These are phyloP conservation scores for Acleris sparsana DNA, from an alignment of 2,888 invertebrate species.

Conservation along the genomic window DNA sequence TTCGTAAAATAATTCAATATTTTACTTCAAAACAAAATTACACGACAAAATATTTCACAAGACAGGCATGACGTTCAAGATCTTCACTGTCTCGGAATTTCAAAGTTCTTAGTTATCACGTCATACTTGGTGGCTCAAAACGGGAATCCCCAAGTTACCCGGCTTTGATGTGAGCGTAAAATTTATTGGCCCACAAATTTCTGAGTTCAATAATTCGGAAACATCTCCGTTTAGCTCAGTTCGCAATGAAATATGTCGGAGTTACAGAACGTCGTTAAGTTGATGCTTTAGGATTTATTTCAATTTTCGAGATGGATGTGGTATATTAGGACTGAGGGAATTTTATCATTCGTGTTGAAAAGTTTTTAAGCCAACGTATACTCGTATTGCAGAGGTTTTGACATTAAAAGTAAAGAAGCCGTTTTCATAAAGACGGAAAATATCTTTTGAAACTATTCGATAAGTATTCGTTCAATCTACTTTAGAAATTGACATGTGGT, in stretches of 20 bases:
- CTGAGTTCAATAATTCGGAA: slow-evolving; percentile 54
- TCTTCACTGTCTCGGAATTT: slow-evolving; percentile 25
- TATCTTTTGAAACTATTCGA: no score
- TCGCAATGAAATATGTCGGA: slow-evolving; percentile 22
- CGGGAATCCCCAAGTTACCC: slow-evolving; percentile 50
- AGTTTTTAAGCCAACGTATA: background rate
- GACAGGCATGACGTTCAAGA: slow-evolving; percentile 18
- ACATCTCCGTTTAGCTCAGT: slow-evolving; percentile 13
- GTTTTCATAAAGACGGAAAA: no score
- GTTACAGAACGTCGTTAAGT: slow-evolving; percentile 29
- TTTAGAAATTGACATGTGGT: no score
- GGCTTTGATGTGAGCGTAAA: slow-evolving; percentile 48
- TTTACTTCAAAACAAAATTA: no score
- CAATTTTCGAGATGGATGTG: slow-evolving; percentile 34
- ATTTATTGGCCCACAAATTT: slow-evolving; percentile 51
- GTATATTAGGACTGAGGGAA: slow-evolving; percentile 1
- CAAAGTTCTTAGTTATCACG: slow-evolving; percentile 36
- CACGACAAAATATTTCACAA: background rate
- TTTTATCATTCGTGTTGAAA: background rate
- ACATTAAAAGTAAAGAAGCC: no score
- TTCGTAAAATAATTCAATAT: no score
- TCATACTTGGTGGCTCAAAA: slow-evolving; percentile 29
- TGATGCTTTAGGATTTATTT: slow-evolving; percentile 32
- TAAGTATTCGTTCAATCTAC: no score
- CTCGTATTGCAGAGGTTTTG: no score